phyloP scores from a whole-genome alignment of 2,113 vertebrate genomes.

The Mustelus asterias region DNA sequence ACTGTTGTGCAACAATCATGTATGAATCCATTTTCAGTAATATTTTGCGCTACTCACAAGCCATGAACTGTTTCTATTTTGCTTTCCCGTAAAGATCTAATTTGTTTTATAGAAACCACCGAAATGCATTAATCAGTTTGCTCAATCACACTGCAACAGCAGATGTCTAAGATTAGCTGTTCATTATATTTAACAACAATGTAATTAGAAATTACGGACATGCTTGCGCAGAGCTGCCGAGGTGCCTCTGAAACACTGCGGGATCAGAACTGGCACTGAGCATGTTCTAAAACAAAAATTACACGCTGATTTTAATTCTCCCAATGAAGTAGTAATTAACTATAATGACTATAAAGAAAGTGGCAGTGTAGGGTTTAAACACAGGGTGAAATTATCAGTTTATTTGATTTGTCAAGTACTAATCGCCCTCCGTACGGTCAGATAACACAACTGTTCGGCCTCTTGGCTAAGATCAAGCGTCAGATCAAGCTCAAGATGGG shows the following conservation, averaged over 20 bases:
- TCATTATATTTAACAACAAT: constrained; percentile 75
- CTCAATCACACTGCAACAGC: constrained; percentile 46
- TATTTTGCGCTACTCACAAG: neutral
- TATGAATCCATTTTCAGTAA: neutral
- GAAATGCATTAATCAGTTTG: neutral
- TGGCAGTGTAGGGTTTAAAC: constrained; percentile 83
- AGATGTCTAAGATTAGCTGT: constrained; percentile 58
- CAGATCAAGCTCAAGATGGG: no score
- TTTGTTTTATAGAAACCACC: neutral
- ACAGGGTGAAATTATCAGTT: constrained; percentile 69
- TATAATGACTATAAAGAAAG: constrained; percentile 82
- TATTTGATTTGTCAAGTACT: constrained; percentile 76
- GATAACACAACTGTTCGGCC: neutral
- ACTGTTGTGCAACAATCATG: neutral
- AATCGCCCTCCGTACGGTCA: neutral
- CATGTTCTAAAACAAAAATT: constrained; percentile 70
- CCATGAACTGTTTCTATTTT: neutral
- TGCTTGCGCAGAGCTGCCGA: constrained; percentile 46
- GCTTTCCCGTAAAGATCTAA: neutral
- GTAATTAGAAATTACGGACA: constrained; percentile 66
- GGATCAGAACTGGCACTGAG: constrained; percentile 58
- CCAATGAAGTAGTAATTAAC: constrained; percentile 91
- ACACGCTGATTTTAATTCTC: constrained; percentile 66
- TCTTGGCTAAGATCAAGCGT: no score
- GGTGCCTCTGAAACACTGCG: constrained; percentile 57